Conservation (phyloP, 2,888 invertebrate species). For the Ichneumon xanthorius region DNA sequence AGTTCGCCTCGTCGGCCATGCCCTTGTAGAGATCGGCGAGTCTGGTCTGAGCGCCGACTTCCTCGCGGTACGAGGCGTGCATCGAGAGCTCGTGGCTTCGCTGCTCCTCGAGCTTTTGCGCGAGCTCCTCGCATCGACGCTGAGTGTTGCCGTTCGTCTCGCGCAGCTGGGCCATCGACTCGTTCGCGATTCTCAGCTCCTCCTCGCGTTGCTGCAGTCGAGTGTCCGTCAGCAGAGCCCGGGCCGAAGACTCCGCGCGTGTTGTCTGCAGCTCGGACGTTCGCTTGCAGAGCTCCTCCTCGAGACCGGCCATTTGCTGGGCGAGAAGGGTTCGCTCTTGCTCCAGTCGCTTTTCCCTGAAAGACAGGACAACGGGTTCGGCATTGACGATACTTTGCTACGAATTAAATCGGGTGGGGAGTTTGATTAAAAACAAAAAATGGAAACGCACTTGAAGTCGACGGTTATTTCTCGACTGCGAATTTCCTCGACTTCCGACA, state of each 20-base stretch:
- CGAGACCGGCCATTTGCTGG: slow-evolving; percentile 92
- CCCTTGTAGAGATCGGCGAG: slow-evolving; percentile 94
- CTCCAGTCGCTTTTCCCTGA: slow-evolving; percentile 91
- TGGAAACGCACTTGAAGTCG: slow-evolving; percentile 88
- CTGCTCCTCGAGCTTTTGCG: slow-evolving; percentile 86
- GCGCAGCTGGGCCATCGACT: slow-evolving; percentile 89
- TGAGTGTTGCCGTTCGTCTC: slow-evolving; percentile 90
- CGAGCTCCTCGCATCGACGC: slow-evolving; percentile 90
- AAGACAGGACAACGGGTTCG: background rate
- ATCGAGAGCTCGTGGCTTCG: slow-evolving; percentile 81
- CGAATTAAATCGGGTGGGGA: background rate
- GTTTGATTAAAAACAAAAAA: background rate
- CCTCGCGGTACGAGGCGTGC: slow-evolving; percentile 90
- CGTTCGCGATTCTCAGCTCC: slow-evolving; percentile 91
- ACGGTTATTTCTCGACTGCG: slow-evolving; percentile 92
- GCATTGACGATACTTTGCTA: background rate
- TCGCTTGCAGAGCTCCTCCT: slow-evolving; percentile 92
- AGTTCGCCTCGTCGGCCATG: slow-evolving; percentile 91
- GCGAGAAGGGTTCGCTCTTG: slow-evolving; percentile 92
- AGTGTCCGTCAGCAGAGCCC: slow-evolving; percentile 90
- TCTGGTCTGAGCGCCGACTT: slow-evolving; percentile 94
- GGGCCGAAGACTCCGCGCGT: slow-evolving; percentile 90
- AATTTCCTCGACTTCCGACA: slow-evolving; percentile 92
- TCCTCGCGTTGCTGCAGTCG: slow-evolving; percentile 92
- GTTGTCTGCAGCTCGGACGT: slow-evolving; percentile 92